Base-by-base conservation (phyloP, 2,888 invertebrate genomes). In the Eupithecia abbreviata region DNA sequence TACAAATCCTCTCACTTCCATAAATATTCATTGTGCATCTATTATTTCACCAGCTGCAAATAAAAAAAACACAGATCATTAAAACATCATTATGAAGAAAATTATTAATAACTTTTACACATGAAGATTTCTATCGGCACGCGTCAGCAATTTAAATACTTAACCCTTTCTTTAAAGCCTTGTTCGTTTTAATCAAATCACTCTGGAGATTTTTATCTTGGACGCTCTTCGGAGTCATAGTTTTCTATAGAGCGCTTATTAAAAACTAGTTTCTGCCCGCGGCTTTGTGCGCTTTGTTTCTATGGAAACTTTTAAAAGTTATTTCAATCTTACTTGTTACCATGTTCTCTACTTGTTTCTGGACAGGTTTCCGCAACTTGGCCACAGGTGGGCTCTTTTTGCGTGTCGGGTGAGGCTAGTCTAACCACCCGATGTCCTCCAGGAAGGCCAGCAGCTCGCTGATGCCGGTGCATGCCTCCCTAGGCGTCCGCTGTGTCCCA, bases 111-210 rank as follows among this genome's bases (percentile, higher is more conserved):
- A 90, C 86, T 82, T 86, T 88, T 86, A 88, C 86, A 86, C 88
- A 68, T 89, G 87, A 83, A 87, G 93, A 94, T 94, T 88, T 87
- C 85, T 90, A 95, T 94, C 94, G 94, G 90, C 94, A 95, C 94
- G 94, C 94, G 94, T 92, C 92, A 90, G 91, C 88, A 89, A 93
- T 93, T 91, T 91, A 91, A 92, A 90, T 91, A 92, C 89, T 90
- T 90, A 92, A 88, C 92, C 91, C 92, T 91, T 90, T 88, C 91
- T 89, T 88, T 86, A 89, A 90, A 89, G 89, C 87, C 90, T 89
- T 91, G 92, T 93, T 92, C 88, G 90, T 92, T 94, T 94, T 94
- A 94, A 94, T 94, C 94, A 94, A 95, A 94, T 94, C 94, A 94
- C 89, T 91, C 89, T 85, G 82, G 81, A 87, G 91, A 91, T 92